Conservation (phyloP, 2,113 vertebrate genomes). For the Onychostoma macrolepis region DNA sequence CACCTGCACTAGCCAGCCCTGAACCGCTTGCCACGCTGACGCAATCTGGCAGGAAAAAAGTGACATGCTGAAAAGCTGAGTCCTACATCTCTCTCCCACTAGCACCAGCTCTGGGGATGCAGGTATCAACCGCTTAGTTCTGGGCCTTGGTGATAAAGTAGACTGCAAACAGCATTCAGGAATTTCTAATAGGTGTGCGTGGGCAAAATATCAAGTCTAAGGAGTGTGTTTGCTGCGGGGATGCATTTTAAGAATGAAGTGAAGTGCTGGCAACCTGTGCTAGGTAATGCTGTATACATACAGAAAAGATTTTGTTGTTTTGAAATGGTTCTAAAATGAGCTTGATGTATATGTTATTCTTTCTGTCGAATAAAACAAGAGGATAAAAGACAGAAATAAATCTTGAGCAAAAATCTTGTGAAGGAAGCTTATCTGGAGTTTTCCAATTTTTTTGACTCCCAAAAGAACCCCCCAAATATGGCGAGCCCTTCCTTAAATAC, state of each 20-base stretch:
- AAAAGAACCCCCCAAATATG: not conserved
- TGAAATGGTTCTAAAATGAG: not conserved
- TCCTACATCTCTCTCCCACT: slow-evolving; percentile 21
- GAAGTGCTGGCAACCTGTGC: not conserved
- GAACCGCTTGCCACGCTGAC: slow-evolving; percentile 19
- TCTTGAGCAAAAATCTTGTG: not conserved
- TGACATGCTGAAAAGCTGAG: slow-evolving; percentile 31
- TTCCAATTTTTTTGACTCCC: not conserved
- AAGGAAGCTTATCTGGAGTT: not conserved
- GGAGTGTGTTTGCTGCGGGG: not conserved
- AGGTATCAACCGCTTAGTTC: not conserved
- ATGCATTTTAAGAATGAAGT: slow-evolving; percentile 20
- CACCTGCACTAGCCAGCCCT: slow-evolving; percentile 36
- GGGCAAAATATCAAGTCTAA: slow-evolving; percentile 33
- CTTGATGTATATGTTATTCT: not conserved
- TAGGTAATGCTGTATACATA: not conserved
- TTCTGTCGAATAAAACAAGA: not conserved
- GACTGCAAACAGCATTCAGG: slow-evolving; percentile 22
- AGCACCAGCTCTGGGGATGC: slow-evolving; percentile 3
- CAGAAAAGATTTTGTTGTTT: not conserved
- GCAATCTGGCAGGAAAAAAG: not conserved
- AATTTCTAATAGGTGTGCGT: slow-evolving; percentile 3
- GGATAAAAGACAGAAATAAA: not conserved
- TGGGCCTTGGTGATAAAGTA: slow-evolving; percentile 46
- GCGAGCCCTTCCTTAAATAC: not conserved